Percentiles rank a stretch among this genome's conserved stretches.
Conservation (phyloP, 2,888 invertebrate species). For the Junonia oenone region DNA sequence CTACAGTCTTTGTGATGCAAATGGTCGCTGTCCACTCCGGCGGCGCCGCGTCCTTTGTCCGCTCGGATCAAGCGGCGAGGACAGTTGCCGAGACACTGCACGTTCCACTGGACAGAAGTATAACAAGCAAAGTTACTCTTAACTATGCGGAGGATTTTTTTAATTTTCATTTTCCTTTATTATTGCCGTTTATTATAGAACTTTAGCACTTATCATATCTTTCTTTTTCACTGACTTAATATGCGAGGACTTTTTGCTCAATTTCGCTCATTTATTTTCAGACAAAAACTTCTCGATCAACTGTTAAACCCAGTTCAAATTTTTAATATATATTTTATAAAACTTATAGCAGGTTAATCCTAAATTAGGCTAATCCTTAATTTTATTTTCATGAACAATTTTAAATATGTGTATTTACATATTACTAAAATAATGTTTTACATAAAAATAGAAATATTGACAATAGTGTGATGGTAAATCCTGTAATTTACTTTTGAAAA, state of each 20-base stretch:
- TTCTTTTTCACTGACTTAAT: neutral
- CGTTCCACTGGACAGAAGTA: neutral
- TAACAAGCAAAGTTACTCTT: neutral
- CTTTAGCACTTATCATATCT: neutral
- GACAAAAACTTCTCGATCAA: too few species aligned
- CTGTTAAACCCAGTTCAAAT: too few species aligned
- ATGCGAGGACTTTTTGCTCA: neutral
- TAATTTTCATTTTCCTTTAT: neutral
- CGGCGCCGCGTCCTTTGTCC: neutral
- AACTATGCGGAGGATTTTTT: neutral
- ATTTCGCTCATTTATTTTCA: too few species aligned
- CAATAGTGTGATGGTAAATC: too few species aligned
- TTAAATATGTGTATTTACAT: too few species aligned
- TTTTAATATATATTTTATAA: too few species aligned
- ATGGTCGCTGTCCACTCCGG: neutral
- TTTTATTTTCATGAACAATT: too few species aligned
- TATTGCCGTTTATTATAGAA: neutral
- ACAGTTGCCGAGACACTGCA: slow-evolving; percentile 9
- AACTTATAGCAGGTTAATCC: too few species aligned
- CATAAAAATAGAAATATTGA: too few species aligned
- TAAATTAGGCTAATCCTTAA: too few species aligned
- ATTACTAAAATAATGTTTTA: too few species aligned
- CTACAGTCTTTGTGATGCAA: slow-evolving; percentile 7
- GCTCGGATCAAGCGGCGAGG: slow-evolving; percentile 14
- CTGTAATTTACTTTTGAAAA: neutral